Evolutionary conservation across 1,140 invertebrate species (phyloP).

Genomic region (Nixonia krombeini): DNA sequence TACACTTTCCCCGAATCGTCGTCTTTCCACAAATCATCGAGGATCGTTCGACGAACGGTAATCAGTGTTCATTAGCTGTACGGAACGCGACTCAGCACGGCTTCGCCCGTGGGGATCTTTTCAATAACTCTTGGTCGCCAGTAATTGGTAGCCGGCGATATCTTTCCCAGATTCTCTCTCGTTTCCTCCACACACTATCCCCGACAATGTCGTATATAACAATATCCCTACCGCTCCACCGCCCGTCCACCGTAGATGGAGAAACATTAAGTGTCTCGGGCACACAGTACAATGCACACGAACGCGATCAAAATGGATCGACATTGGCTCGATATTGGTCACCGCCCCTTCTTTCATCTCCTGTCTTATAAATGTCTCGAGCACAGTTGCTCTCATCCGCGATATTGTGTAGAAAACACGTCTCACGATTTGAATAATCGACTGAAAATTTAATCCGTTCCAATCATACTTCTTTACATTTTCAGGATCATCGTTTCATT

Average conservation of each 20-base stretch:
- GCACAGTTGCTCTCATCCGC: background rate
- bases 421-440: no score
- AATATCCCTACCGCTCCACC: slow-evolving; percentile 62
- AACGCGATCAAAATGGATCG: slow-evolving; percentile 46
- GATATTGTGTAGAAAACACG: no score
- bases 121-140: slow-evolving; percentile 69
- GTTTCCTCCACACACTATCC: slow-evolving; percentile 40
- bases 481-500: background rate
- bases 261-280: slow-evolving; percentile 68
- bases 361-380: slow-evolving; percentile 48
- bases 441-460: no score
- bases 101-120: slow-evolving; percentile 65
- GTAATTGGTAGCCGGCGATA: slow-evolving; percentile 68
- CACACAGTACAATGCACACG: slow-evolving; percentile 50
- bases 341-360: slow-evolving; percentile 55
- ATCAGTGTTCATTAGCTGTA: slow-evolving; percentile 70
- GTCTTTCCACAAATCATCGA: slow-evolving; percentile 62
- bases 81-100: slow-evolving; percentile 56
- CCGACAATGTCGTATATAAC: slow-evolving; percentile 69
- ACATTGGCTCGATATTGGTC: slow-evolving; percentile 51
- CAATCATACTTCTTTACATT: no score
- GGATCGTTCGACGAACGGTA: slow-evolving; percentile 59
- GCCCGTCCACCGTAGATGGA: slow-evolving; percentile 67
- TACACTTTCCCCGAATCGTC: slow-evolving; percentile 23
- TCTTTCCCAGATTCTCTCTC: slow-evolving; percentile 59